Conservation (phyloP, 2,888 invertebrate species). For the Sesia apiformis region DNA sequence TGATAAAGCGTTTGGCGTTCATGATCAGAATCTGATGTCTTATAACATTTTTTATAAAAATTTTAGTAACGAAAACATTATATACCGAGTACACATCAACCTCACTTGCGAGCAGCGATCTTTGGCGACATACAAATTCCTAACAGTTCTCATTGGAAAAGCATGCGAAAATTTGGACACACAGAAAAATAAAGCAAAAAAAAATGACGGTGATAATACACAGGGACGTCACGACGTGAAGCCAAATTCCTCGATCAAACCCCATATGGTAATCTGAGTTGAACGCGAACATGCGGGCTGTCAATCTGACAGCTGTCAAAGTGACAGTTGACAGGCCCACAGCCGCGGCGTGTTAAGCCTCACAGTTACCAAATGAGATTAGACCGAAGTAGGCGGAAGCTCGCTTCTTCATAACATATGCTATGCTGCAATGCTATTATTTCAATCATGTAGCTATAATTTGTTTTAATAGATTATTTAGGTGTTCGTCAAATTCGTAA, state of each 20-base stretch:
- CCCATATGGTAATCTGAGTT: slow-evolving; percentile 92
- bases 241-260: slow-evolving; percentile 77
- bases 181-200: slow-evolving; percentile 11
- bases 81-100: too few relatives aligned
- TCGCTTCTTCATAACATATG: slow-evolving; percentile 12
- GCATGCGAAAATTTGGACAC: background rate
- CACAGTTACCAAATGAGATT: slow-evolving; percentile 99
- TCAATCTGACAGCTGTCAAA: slow-evolving; percentile 21
- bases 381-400: slow-evolving; percentile 78
- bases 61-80: too few relatives aligned
- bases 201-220: slow-evolving; percentile 43
- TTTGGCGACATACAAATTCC: slow-evolving; percentile 4
- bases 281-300: slow-evolving; percentile 27
- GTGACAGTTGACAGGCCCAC: slow-evolving; percentile 22
- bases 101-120: too few relatives aligned
- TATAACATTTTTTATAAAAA: too few relatives aligned
- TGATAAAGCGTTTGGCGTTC: too few relatives aligned
- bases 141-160: background rate
- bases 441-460: too few relatives aligned
- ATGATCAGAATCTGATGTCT: too few relatives aligned
- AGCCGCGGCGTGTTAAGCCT: slow-evolving; percentile 71
- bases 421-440: too few relatives aligned
- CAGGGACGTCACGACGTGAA: slow-evolving; percentile 70
- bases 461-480: too few relatives aligned
- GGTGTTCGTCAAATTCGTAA: too few relatives aligned